These are phyloP conservation scores for Apostichopus leukothele DNA, from an alignment of 53 echinoderm and acorn worm species.

Conservation along the genomic window DNA sequence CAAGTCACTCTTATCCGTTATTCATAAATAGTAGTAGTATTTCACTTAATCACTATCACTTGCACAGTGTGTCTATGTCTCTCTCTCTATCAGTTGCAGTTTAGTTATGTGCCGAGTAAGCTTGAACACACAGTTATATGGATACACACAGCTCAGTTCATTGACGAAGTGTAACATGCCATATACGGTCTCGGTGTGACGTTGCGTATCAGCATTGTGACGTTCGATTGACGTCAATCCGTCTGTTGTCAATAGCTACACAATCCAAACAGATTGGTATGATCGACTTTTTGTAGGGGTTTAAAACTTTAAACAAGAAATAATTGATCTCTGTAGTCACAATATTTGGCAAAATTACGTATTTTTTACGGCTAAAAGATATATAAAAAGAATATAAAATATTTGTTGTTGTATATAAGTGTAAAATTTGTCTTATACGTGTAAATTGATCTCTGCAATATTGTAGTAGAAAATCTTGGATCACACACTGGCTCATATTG, in stretches of 20 bases:
- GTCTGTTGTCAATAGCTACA: conserved; percentile 50
- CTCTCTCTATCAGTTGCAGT: neutral
- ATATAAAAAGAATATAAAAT: too few species aligned
- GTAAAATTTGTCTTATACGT: too few species aligned
- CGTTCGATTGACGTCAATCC: conserved; percentile 81
- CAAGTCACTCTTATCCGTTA: conserved; percentile 29
- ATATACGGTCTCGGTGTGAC: conserved; percentile 65
- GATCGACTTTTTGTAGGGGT: conserved; percentile 37
- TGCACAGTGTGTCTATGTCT: neutral
- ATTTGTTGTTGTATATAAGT: too few species aligned
- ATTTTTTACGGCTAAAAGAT: neutral
- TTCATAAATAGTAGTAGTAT: conserved; percentile 7
- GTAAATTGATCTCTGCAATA: neutral
- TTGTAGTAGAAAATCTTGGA: neutral
- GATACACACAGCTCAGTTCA: conserved; percentile 44
- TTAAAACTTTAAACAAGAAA: neutral
- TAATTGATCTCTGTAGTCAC: neutral
- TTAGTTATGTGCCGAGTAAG: neutral
- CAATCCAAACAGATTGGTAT: conserved; percentile 20
- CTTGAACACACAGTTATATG: neutral
- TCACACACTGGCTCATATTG: neutral
- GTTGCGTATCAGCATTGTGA: conserved; percentile 57
- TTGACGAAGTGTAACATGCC: conserved; percentile 54
- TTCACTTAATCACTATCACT: neutral
- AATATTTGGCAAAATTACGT: neutral